Conservation (phyloP, 2,797 vertebrate species). For the Diplodus sargus region DNA sequence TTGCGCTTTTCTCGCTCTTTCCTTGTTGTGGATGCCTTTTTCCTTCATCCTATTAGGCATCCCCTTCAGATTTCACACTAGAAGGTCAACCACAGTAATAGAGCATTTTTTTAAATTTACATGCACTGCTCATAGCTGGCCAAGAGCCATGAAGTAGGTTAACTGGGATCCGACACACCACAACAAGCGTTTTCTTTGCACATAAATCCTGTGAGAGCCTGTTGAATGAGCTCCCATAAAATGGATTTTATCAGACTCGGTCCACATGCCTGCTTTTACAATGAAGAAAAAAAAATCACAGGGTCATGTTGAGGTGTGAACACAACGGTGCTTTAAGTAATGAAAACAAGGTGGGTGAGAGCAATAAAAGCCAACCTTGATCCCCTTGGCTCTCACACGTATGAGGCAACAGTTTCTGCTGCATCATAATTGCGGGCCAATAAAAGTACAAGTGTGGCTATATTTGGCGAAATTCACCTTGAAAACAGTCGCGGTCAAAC, state of each 20-base stretch:
- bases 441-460: constrained; percentile 44
- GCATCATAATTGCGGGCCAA: constrained; percentile 14
- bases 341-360: constrained; percentile 66
- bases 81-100: constrained; percentile 31
- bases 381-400: constrained; percentile 13
- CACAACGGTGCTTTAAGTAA: constrained; percentile 50
- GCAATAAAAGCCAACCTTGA: constrained; percentile 58
- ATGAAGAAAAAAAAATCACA: constrained; percentile 20
- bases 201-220: constrained; percentile 55
- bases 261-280: constrained; percentile 59
- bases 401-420: constrained; percentile 11
- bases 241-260: constrained; percentile 51
- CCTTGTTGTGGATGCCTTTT: constrained; percentile 11
- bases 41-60: constrained; percentile 24
- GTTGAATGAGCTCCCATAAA: constrained; percentile 60
- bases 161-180: constrained; percentile 47
- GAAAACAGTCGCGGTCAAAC: constrained; percentile 28
- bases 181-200: constrained; percentile 39
- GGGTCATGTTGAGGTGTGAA: constrained; percentile 46
- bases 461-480: constrained; percentile 41
- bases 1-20: constrained; percentile 19
- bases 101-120: constrained; percentile 16
- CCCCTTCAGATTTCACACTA: constrained; percentile 32
- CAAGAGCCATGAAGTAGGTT: constrained; percentile 32
- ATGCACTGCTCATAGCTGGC: constrained; percentile 32